Base-by-base conservation (phyloP, 2,797 vertebrate species). In the Astyanax mexicanus region DNA sequence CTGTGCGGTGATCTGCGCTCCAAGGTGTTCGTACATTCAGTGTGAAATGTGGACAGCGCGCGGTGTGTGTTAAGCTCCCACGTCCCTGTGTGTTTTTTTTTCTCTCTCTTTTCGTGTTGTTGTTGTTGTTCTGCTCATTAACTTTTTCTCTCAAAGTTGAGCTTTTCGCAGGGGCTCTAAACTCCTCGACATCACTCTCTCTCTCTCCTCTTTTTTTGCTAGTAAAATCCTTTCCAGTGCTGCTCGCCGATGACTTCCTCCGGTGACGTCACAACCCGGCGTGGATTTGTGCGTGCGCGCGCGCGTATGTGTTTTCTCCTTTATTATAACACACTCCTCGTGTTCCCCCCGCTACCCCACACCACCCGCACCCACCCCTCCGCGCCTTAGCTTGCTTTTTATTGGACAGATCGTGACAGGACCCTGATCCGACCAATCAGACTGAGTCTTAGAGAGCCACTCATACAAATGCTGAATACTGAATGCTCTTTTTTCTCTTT, bases 191-290 rank as follows among this genome's bases (percentile, higher is more conserved):
- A 92, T 94, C 90, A 95, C 92, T 90, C 19, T 51, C 91, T 91
- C 89, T 93, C 91, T 90, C 92, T 42, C 58, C 52, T 27, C 15
- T 75, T 75, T 94, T 92, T 91, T 93, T 92, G 92, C 93, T 92
- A 94, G 94, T 95, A 95, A 95, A 76, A 76, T 76, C 94, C 93
- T 94, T 93, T 93, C 90, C 89, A 91, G 92, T 89, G 89, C 94
- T 94, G 92, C 93, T 94, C 92, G 91, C 93, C 94, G 93, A 94
- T 94, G 93, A 94, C 95, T 95, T 96, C 95, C 95, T 92, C 93
- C 86, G 90, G 89, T 97, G 96, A 98, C 97, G 97, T 98, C 97
- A 98, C 92, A 82, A 89, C 91, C 92, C 85, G 92, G 83, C 52
- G 52, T 54, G 52, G 12, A 55, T 17, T 49, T 3, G 21, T 10